Percentiles rank a stretch among this genome's conserved stretches.
Conservation (phyloP, 2,113 vertebrate species). For the Arothron firmamentum region DNA sequence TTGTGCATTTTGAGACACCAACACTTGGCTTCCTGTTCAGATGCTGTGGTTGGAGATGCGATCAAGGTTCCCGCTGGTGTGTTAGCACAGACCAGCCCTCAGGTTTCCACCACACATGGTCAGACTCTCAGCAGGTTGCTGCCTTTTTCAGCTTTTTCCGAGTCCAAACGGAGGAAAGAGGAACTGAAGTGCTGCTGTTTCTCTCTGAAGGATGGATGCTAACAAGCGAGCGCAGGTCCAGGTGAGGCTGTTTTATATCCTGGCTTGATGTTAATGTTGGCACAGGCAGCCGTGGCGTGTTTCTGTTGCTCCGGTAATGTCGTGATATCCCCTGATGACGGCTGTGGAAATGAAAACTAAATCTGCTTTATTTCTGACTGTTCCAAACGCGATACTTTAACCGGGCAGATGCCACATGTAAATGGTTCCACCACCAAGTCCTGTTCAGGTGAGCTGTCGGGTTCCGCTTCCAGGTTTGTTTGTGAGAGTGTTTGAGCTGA, state of each 20-base stretch:
- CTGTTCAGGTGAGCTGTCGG: background rate
- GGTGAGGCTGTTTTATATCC: slow-evolving; percentile 1
- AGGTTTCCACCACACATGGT: background rate
- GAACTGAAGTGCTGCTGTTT: background rate
- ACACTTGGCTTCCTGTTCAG: slow-evolving; percentile 47
- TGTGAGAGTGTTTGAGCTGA: background rate
- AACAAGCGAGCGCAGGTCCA: background rate
- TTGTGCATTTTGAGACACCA: slow-evolving; percentile 4
- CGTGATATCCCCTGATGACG: too few species aligned
- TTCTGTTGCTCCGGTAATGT: too few species aligned
- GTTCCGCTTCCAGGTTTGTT: background rate
- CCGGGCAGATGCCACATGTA: background rate
- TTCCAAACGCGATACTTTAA: too few species aligned
- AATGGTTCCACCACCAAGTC: rapidly evolving
- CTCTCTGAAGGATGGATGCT: background rate
- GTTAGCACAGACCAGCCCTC: too few species aligned
- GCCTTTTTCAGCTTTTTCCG: background rate
- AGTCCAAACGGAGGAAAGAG: background rate
- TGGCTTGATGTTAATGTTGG: background rate
- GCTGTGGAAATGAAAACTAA: too few species aligned
- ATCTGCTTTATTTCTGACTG: too few species aligned
- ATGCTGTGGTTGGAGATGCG: slow-evolving; percentile 30
- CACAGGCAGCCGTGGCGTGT: background rate
- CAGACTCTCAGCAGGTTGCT: background rate
- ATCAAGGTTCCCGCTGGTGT: background rate